Conservation (phyloP, 2,113 vertebrate genomes). For the Aldabrachelys gigantea region DNA sequence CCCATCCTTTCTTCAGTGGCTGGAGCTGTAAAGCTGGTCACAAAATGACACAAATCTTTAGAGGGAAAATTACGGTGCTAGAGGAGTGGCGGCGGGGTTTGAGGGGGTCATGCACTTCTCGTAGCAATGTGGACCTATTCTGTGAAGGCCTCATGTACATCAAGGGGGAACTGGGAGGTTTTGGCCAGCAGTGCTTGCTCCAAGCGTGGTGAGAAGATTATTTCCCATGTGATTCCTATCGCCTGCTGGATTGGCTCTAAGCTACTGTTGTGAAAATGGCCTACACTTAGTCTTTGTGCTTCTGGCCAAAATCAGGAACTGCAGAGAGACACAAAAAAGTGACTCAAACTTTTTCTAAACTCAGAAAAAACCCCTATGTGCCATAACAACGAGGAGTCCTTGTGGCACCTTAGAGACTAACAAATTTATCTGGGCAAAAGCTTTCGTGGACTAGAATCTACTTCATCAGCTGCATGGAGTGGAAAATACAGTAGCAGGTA, state of each 20-base stretch:
- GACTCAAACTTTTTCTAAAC: background rate
- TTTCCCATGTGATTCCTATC: too few relatives aligned
- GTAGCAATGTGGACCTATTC: background rate
- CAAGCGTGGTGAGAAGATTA: background rate
- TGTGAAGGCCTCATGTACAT: background rate
- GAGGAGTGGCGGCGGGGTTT: background rate
- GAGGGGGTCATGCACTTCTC: background rate
- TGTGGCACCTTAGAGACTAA: too few relatives aligned
- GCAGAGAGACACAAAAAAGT: background rate
- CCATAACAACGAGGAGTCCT: too few relatives aligned
- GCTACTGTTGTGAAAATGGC: background rate
- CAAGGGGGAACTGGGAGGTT: background rate
- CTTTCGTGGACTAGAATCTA: too few relatives aligned
- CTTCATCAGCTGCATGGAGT: too few relatives aligned
- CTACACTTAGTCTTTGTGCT: background rate
- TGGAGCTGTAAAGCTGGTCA: background rate
- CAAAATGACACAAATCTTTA: background rate
- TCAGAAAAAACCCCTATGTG: background rate
- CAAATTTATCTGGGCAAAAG: too few relatives aligned
- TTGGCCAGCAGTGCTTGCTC: background rate
- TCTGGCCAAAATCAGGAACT: background rate
- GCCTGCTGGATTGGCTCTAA: background rate
- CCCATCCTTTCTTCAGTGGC: background rate
- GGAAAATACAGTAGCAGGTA: too few relatives aligned
- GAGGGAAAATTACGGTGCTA: background rate